These are phyloP conservation scores for Borostomias antarcticus DNA, from an alignment of 2,797 vertebrate species.

Conservation along the genomic window DNA sequence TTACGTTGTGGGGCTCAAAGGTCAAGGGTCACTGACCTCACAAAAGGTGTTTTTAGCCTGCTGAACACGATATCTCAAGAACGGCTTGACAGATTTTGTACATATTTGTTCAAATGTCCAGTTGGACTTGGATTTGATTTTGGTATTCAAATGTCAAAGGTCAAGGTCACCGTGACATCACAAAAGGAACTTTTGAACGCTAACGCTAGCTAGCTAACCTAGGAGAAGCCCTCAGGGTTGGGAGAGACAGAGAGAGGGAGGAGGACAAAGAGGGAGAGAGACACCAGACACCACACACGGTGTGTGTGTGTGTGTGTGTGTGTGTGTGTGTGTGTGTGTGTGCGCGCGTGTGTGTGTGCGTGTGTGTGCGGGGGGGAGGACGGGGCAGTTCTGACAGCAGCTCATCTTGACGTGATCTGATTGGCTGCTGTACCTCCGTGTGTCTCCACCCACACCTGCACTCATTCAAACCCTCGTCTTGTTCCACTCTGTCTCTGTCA, in stretches of 20 bases:
- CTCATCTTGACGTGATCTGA: background rate
- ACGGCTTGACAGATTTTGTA: too few species aligned
- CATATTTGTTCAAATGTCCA: too few species aligned
- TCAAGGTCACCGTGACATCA: too few species aligned
- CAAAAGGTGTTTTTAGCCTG: too few species aligned
- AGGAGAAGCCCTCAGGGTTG: constrained; percentile 1
- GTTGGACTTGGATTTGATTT: too few species aligned
- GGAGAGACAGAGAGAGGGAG: background rate
- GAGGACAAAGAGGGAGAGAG: background rate
- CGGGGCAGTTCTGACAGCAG: background rate
- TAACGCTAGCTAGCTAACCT: too few species aligned
- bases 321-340: constrained; percentile 7
- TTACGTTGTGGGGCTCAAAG: too few species aligned
- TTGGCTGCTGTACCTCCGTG: background rate
- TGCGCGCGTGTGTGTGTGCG: constrained; percentile 3
- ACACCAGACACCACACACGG: background rate
- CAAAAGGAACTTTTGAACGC: too few species aligned
- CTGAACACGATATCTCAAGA: too few species aligned
- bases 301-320: background rate
- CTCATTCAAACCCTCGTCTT: background rate
- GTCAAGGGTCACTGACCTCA: too few species aligned
- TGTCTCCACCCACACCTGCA: too few species aligned
- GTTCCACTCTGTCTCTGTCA: background rate
- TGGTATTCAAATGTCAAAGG: too few species aligned
- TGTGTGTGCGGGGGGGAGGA: background rate